These are phyloP conservation scores for Bathynomus jamesi DNA, from an alignment of 1,140 invertebrate genomes.

Conservation along the genomic window DNA sequence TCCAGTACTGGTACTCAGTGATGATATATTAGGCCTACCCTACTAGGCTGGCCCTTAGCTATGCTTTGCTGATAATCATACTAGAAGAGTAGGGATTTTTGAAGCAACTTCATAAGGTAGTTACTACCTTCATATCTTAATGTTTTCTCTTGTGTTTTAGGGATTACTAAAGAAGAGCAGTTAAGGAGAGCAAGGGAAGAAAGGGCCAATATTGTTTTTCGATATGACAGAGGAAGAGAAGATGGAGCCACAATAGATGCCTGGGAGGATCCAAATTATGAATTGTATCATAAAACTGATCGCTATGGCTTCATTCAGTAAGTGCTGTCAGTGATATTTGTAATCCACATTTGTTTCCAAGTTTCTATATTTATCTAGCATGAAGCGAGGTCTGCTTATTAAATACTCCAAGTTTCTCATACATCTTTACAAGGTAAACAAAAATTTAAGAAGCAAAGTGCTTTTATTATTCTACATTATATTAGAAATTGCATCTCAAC, in stretches of 20 bases:
- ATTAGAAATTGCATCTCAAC: too few relatives aligned
- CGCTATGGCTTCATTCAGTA: not conserved
- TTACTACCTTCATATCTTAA: not conserved
- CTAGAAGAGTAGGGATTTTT: not conserved
- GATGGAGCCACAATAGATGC: not conserved
- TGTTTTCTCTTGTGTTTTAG: not conserved
- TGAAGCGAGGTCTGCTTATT: too few relatives aligned
- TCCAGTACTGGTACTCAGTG: not conserved
- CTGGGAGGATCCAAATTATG: not conserved
- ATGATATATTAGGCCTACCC: not conserved
- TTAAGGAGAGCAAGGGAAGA: not conserved
- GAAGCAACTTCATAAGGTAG: not conserved
- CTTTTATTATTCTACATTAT: too few relatives aligned
- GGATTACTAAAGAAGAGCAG: not conserved
- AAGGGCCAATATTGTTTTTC: not conserved
- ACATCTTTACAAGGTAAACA: too few relatives aligned
- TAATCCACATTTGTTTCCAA: too few relatives aligned
- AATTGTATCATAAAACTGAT: not conserved
- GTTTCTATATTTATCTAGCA: too few relatives aligned
- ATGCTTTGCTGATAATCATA: not conserved
- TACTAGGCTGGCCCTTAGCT: not conserved
- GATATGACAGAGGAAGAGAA: not conserved
- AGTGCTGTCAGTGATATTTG: too few relatives aligned
- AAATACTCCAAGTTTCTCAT: too few relatives aligned
- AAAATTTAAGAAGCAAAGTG: too few relatives aligned